phyloP scores from a whole-genome alignment of 92 coral and sea anemone genomes.

The Heteractis magnifica region DNA sequence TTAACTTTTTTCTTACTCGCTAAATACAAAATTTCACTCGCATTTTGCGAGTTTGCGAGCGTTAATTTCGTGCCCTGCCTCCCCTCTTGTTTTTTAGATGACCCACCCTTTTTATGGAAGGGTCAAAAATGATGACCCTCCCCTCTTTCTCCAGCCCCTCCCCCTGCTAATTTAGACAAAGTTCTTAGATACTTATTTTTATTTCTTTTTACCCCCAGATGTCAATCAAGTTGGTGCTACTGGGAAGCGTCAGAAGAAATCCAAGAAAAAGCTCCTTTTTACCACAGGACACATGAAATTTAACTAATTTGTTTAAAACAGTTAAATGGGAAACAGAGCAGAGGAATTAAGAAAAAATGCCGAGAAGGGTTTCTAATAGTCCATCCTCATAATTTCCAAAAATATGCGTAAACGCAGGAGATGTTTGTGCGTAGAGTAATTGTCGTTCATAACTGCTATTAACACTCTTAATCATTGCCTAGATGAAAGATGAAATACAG shows the following conservation, averaged over 20 bases:
- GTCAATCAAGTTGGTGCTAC: conserved; percentile 16
- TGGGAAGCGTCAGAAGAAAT: conserved; percentile 69
- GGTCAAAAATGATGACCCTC: neutral
- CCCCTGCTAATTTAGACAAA: neutral
- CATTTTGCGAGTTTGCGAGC: no score
- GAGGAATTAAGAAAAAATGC: neutral
- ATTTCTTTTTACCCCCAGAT: conserved; percentile 11
- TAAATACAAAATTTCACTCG: no score
- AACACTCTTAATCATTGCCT: no score
- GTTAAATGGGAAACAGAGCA: neutral
- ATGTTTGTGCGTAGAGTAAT: no score
- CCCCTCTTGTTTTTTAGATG: no score
- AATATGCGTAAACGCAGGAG: no score
- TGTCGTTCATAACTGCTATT: no score
- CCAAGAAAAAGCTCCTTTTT: conserved; percentile 82
- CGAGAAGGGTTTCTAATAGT: no score
- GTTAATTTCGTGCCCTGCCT: no score
- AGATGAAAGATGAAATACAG: neutral
- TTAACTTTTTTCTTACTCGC: no score
- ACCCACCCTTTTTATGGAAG: no score
- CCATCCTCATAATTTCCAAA: no score
- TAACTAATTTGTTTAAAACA: conserved; percentile 11
- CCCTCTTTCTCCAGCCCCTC: neutral
- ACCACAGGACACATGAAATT: conserved; percentile 92
- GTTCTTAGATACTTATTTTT: neutral